Conservation (phyloP, 2,113 vertebrate genomes). For the Xyliphius kryptos region DNA sequence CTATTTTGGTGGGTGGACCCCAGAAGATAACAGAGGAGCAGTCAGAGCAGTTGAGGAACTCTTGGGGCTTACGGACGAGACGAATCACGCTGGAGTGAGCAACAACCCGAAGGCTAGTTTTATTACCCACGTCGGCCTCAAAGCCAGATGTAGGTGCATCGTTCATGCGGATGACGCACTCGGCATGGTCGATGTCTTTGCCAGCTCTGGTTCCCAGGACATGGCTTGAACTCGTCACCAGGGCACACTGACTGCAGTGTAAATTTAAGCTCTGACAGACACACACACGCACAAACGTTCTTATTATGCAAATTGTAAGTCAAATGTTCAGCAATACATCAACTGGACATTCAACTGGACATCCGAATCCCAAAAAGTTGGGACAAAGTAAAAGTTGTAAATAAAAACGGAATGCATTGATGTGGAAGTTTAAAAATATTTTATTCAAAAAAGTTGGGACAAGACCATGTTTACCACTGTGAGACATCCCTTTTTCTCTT, state of each 20-base stretch:
- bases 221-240: slow-evolving; percentile 94
- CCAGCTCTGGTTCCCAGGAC: slow-evolving; percentile 78
- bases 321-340: too few species aligned
- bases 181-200: slow-evolving; percentile 68
- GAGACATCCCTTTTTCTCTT: too few species aligned
- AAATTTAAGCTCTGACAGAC: slow-evolving; percentile 74
- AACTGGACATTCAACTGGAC: too few species aligned
- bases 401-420: too few species aligned
- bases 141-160: slow-evolving; percentile 83
- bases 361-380: too few species aligned
- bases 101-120: slow-evolving; percentile 83
- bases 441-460: too few species aligned
- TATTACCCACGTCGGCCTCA: slow-evolving; percentile 76
- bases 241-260: slow-evolving; percentile 76
- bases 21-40: slow-evolving; percentile 83
- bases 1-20: slow-evolving; percentile 84
- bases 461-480: too few species aligned
- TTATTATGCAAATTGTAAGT: too few species aligned
- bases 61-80: slow-evolving; percentile 75
- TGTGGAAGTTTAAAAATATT: too few species aligned
- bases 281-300: neutral
- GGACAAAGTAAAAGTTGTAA: too few species aligned
- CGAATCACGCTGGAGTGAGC: slow-evolving; percentile 92
- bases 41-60: slow-evolving; percentile 73
- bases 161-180: slow-evolving; percentile 96